Conservation (phyloP, 1,140 invertebrate species). For the Babylonia areolata region DNA sequence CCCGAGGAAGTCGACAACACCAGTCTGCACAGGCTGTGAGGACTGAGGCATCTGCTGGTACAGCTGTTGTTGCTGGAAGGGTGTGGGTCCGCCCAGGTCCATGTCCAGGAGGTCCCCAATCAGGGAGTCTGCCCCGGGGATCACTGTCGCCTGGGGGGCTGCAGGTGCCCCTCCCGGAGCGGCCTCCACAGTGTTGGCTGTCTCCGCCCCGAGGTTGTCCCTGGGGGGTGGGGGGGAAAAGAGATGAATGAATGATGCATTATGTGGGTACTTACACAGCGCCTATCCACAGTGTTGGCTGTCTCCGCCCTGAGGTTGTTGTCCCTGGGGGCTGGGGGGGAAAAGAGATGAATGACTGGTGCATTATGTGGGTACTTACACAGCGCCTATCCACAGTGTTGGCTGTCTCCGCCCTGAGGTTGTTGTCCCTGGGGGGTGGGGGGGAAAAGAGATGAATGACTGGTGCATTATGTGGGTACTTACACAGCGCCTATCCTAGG, state of each 20-base stretch:
- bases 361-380: too few species aligned
- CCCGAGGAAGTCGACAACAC: constrained; percentile 83
- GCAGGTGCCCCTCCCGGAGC: constrained; percentile 44
- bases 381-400: constrained; percentile 39
- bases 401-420: constrained; percentile 43
- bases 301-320: too few species aligned
- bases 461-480: too few species aligned
- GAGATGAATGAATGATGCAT: too few species aligned
- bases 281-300: too few species aligned
- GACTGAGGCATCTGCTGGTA: constrained; percentile 70
- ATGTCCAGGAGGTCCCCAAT: constrained; percentile 98
- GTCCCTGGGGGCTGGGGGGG: too few species aligned
- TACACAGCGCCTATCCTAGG: too few species aligned
- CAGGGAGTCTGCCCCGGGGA: constrained; percentile 92
- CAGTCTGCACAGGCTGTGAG: constrained; percentile 58
- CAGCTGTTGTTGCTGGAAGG: constrained; percentile 66
- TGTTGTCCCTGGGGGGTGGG: constrained; percentile 4
- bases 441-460: too few species aligned
- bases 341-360: too few species aligned
- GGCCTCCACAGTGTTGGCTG: constrained; percentile 36
- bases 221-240: too few species aligned
- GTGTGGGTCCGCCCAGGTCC: constrained; percentile 85
- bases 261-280: too few species aligned
- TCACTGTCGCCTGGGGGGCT: constrained; percentile 83
- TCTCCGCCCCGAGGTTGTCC: constrained; percentile 43